Percentiles rank a stretch among this genome's conserved stretches.
These are phyloP conservation scores for Epicampocera succincta DNA, from an alignment of 2,888 invertebrate genomes.

Conservation along the genomic window DNA sequence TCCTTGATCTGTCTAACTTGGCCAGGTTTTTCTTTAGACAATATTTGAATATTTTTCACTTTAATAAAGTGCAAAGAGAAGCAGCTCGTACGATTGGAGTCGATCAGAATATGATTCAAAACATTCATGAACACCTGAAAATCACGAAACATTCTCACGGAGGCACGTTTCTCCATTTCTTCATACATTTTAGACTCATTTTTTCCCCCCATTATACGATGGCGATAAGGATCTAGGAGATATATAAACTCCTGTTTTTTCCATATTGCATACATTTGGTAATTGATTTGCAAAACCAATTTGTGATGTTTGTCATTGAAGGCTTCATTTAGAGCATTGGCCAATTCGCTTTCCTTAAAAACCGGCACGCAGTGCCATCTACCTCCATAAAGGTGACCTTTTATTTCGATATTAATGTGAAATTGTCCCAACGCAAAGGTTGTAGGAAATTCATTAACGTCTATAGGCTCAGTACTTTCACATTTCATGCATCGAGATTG, in stretches of 20 bases:
- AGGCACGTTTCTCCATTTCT: constrained; percentile 73
- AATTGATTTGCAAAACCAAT: constrained; percentile 77
- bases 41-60: constrained; percentile 60
- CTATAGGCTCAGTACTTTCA: constrained; percentile 71
- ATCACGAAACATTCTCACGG: constrained; percentile 77
- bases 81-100: constrained; percentile 75
- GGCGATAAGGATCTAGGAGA: constrained; percentile 79
- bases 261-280: constrained; percentile 79
- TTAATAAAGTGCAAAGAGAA: constrained; percentile 75
- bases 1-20: constrained; percentile 45
- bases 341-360: constrained; percentile 75
- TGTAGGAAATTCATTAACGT: constrained; percentile 76
- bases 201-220: constrained; percentile 74
- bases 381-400: constrained; percentile 72
- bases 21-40: constrained; percentile 52
- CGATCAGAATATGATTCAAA: constrained; percentile 77
- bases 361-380: constrained; percentile 79
- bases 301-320: constrained; percentile 73
- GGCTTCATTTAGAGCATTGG: constrained; percentile 72
- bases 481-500: constrained; percentile 77
- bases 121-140: constrained; percentile 76
- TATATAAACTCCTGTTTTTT: constrained; percentile 77
- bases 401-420: constrained; percentile 72
- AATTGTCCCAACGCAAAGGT: constrained; percentile 78
- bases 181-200: constrained; percentile 52